These are phyloP conservation scores for Catagonus wagneri DNA, from an alignment of 2,113 vertebrate species.

Conservation along the genomic window DNA sequence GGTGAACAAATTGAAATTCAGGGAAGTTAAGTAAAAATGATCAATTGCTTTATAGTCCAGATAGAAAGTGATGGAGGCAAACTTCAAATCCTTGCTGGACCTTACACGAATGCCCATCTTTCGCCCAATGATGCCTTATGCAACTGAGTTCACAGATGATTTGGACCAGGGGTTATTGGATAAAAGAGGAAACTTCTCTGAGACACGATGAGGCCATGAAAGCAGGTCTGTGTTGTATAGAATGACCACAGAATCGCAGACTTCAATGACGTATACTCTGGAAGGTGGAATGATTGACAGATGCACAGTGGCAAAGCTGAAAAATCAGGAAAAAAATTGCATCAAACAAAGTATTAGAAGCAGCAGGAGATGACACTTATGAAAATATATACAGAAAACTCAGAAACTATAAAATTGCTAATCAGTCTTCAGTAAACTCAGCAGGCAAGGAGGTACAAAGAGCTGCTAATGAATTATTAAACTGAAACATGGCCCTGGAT, in stretches of 20 bases:
- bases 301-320: not conserved
- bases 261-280: not conserved
- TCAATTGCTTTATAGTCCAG: not conserved
- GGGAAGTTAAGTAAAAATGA: not conserved
- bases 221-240: not conserved
- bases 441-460: conserved; percentile 67
- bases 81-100: not conserved
- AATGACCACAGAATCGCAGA: not conserved
- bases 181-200: not conserved
- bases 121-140: not conserved
- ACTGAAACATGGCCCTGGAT: conserved; percentile 70
- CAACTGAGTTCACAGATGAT: not conserved
- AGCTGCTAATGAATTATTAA: conserved; percentile 85
- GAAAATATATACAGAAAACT: conserved; percentile 73
- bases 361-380: conserved; percentile 59
- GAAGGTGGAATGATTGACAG: not conserved
- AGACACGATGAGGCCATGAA: not conserved
- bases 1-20: not conserved
- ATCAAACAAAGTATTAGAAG: conserved; percentile 55
- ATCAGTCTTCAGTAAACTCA: conserved; percentile 76
- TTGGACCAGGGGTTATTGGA: not conserved
- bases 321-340: not conserved
- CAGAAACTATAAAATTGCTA: conserved; percentile 66
- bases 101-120: not conserved
- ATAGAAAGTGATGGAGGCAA: not conserved